Conservation (phyloP, 2,888 invertebrate species). For the Phaedon cochleariae region DNA sequence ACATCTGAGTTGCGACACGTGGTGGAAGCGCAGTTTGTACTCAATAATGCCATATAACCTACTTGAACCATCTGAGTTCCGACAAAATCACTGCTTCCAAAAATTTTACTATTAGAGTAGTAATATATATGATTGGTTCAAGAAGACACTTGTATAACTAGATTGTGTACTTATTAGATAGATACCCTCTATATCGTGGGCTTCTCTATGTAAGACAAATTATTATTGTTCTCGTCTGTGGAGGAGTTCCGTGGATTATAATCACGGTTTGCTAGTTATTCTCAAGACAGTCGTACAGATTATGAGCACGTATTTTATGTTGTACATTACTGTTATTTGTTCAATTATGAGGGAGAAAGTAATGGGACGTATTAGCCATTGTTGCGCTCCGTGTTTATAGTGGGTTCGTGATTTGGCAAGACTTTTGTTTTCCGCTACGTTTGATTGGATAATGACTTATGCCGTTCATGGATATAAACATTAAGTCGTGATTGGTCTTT, state of each 20-base stretch:
- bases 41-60: no score
- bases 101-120: no score
- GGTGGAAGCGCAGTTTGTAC: no score
- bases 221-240: background rate
- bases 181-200: no score
- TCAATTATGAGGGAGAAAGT: slow-evolving; percentile 26
- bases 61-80: no score
- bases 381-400: slow-evolving; percentile 21
- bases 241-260: slow-evolving; percentile 4
- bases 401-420: slow-evolving; percentile 22
- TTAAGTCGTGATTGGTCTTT: background rate
- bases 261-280: slow-evolving; percentile 11
- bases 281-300: slow-evolving; percentile 13
- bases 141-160: no score
- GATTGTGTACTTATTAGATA: no score
- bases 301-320: slow-evolving; percentile 27
- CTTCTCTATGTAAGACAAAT: background rate
- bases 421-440: slow-evolving; percentile 12
- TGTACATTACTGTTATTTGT: slow-evolving; percentile 30
- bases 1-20: no score
- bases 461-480: background rate
- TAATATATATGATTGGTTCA: no score
- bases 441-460: slow-evolving; percentile 17
- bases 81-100: no score
- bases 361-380: slow-evolving; percentile 27